Evolutionary conservation across 2,888 invertebrate species (phyloP).

Genomic region (Apoderus coryli): DNA sequence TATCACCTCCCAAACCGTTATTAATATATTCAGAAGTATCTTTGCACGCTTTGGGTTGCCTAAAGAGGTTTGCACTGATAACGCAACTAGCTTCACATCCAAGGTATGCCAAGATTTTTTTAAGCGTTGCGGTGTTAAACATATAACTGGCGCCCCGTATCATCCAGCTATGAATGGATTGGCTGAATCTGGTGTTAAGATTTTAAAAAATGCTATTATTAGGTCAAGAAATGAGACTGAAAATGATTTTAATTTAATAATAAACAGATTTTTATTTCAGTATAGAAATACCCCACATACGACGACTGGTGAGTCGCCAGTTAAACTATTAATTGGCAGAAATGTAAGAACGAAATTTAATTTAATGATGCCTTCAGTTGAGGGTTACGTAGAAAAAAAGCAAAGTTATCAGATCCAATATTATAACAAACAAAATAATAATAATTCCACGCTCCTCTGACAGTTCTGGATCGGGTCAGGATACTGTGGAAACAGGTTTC

Average conservation of each 20-base stretch:
- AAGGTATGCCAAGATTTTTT: slow-evolving; percentile 5
- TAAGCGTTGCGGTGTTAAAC: slow-evolving; percentile 6
- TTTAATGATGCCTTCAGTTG: neutral
- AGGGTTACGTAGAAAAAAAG: neutral
- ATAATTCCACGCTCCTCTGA: slow-evolving; percentile 1
- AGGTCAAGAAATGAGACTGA: slow-evolving; percentile 7
- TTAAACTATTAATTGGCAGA: neutral
- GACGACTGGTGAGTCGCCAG: slow-evolving; percentile 3
- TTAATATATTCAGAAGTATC: slow-evolving; percentile 4
- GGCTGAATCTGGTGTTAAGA: slow-evolving; percentile 9
- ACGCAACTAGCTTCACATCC: slow-evolving; percentile 1
- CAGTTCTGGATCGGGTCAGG: too few species aligned
- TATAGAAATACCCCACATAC: slow-evolving; percentile 9
- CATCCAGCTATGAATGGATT: slow-evolving; percentile 7
- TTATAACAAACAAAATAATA: neutral
- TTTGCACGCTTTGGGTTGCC: slow-evolving; percentile 4
- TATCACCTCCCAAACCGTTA: slow-evolving; percentile 1
- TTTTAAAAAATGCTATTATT: slow-evolving; percentile 8
- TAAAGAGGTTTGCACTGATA: slow-evolving; percentile 2
- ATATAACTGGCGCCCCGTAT: slow-evolving; percentile 8
- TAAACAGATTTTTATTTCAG: slow-evolving; percentile 8
- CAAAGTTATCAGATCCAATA: neutral
- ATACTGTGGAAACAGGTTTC: too few species aligned
- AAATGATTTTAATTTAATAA: slow-evolving; percentile 6
- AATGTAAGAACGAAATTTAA: neutral